Evolutionary conservation across 2,113 vertebrate genomes (phyloP).

Genomic region (Isichthys henryi): DNA sequence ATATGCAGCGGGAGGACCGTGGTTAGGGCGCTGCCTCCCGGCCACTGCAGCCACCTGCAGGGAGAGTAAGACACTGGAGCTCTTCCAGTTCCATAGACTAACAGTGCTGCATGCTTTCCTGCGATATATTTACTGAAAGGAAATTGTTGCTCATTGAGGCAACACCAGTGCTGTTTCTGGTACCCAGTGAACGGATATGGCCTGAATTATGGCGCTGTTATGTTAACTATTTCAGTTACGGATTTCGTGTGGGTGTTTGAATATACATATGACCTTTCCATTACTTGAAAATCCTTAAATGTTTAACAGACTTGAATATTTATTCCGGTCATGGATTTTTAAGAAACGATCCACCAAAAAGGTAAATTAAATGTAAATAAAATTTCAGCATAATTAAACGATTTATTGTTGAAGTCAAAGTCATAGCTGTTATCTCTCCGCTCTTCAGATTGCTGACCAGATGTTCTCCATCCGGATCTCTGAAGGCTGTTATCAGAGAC

Average conservation of each 20-base stretch:
- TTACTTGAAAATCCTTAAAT: not conserved
- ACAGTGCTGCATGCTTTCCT: not conserved
- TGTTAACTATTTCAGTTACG: not conserved
- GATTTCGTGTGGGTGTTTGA: not conserved
- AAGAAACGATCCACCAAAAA: not conserved
- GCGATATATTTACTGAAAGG: not conserved
- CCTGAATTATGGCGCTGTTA: not conserved
- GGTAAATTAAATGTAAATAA: not conserved
- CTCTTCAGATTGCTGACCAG: constrained; percentile 46
- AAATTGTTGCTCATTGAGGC: not conserved
- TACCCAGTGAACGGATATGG: not conserved
- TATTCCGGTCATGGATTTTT: not conserved
- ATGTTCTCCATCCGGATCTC: constrained; percentile 39
- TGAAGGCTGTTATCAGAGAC: constrained; percentile 54
- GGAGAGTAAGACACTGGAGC: constrained; percentile 50
- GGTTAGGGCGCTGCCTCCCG: constrained; percentile 40
- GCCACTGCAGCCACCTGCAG: constrained; percentile 42
- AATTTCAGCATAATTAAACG: not conserved
- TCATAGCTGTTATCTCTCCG: not conserved
- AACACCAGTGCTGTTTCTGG: not conserved
- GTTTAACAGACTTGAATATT: not conserved
- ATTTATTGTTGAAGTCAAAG: not conserved
- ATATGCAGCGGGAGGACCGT: constrained; percentile 33
- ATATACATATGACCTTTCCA: not conserved
- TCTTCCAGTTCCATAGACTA: not conserved